Conservation (phyloP, 2,113 vertebrate genomes). For the human region GRCh38 chr5:168910001-168910500, state of each 20-base stretch:
- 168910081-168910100: constrained; percentile 42
- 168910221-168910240: constrained; percentile 16
- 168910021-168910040: background rate
- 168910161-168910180: constrained; percentile 31
- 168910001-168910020: constrained; percentile 34
- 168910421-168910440: background rate
- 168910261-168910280: constrained; percentile 52
- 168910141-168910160: background rate
- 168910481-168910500: no score
- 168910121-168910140: constrained; percentile 8
- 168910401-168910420: background rate
- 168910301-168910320: background rate
- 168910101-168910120: constrained; percentile 34
- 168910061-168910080: constrained; percentile 52
- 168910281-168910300: constrained; percentile 47
- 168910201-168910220: constrained; percentile 30
- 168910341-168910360: background rate
- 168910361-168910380: background rate
- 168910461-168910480: no score
- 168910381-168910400: background rate
- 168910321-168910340: background rate
- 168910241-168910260: constrained; percentile 32
- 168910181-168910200: constrained; percentile 17
- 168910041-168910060: constrained; percentile 44
- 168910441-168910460: background rate